Conservation (phyloP, 2,113 vertebrate species). For the Philantomba maxwellii region DNA sequence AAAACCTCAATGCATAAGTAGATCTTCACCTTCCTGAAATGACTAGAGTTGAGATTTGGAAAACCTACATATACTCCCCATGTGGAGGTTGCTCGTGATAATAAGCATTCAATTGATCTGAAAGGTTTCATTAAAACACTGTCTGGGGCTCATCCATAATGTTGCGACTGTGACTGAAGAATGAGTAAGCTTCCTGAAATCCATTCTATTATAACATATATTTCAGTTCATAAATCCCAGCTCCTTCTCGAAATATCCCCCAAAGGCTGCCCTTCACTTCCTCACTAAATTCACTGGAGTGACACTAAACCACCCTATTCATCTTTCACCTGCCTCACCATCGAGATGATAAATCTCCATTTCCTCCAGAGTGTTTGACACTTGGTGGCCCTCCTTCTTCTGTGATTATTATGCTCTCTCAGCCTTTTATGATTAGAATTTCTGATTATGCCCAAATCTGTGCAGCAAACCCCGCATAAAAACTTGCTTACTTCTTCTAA, state of each 20-base stretch:
- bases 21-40: background rate
- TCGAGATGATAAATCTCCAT: background rate
- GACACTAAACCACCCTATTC: background rate
- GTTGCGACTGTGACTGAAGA: background rate
- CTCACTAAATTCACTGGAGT: background rate
- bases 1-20: background rate
- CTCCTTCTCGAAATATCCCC: background rate
- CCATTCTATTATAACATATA: background rate
- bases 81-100: background rate
- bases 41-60: background rate
- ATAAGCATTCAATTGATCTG: background rate
- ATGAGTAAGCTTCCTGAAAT: background rate
- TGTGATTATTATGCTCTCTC: background rate
- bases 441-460: slow-evolving; percentile 4
- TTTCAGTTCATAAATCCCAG: slow-evolving; percentile 34
- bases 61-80: background rate
- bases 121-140: background rate
- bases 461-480: background rate
- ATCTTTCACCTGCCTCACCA: background rate
- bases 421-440: slow-evolving; percentile 8
- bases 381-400: background rate
- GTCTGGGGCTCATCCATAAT: background rate
- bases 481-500: background rate
- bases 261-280: background rate
- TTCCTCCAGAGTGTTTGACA: background rate